phyloP scores from a whole-genome alignment of 2,888 invertebrate species.

The Cyclophora punctaria region DNA sequence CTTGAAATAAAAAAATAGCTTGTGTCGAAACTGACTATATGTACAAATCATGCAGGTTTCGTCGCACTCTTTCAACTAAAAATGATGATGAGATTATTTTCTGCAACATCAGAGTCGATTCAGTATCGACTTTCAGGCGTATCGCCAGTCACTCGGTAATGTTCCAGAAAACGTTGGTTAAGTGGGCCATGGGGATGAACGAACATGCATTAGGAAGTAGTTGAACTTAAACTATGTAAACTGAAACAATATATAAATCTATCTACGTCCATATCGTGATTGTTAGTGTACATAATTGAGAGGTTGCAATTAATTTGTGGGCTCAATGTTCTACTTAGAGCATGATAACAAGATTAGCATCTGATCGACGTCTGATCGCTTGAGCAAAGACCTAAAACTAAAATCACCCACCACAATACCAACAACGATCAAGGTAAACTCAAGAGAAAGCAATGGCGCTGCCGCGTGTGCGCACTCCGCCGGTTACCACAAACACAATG shows the following conservation, averaged over 20 bases:
- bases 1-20: slow-evolving; percentile 29
- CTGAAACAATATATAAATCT: slow-evolving; percentile 28
- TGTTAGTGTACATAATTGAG: slow-evolving; percentile 48
- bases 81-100: slow-evolving; percentile 27
- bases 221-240: slow-evolving; percentile 37
- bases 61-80: slow-evolving; percentile 23
- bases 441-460: slow-evolving; percentile 55
- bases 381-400: slow-evolving; percentile 58
- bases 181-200: slow-evolving; percentile 43
- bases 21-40: slow-evolving; percentile 28
- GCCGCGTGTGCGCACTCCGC: slow-evolving; percentile 40
- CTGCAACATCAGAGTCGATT: slow-evolving; percentile 33
- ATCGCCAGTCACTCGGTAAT: slow-evolving; percentile 16
- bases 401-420: slow-evolving; percentile 55
- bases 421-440: slow-evolving; percentile 57
- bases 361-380: slow-evolving; percentile 51
- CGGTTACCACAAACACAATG: slow-evolving; percentile 66
- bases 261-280: slow-evolving; percentile 45
- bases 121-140: slow-evolving; percentile 19
- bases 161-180: slow-evolving; percentile 39
- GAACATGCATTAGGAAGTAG: slow-evolving; percentile 33
- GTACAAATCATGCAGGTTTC: slow-evolving; percentile 33
- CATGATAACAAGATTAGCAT: slow-evolving; percentile 54
- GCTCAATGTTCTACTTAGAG: slow-evolving; percentile 70
- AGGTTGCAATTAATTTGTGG: slow-evolving; percentile 56